These are phyloP conservation scores for Turnix velox DNA, from an alignment of 2,113 vertebrate genomes.

Conservation along the genomic window DNA sequence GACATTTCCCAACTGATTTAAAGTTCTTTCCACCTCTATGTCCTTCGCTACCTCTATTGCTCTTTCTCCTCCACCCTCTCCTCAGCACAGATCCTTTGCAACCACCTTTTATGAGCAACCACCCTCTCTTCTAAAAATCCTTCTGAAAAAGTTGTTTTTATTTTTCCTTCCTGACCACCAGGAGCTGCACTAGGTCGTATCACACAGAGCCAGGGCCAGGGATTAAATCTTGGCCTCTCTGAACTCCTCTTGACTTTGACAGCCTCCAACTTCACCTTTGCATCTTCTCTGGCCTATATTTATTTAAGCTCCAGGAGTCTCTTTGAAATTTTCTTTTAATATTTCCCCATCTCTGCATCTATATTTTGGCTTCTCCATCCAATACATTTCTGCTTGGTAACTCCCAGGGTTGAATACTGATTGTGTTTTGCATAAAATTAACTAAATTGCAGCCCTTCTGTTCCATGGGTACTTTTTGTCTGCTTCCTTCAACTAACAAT, in stretches of 20 bases:
- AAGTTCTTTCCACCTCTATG: not conserved
- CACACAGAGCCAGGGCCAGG: fast-evolving
- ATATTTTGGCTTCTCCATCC: constrained; percentile 34
- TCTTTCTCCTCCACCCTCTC: not conserved
- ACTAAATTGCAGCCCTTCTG: constrained; percentile 59
- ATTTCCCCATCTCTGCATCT: not conserved
- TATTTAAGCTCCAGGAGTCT: not conserved
- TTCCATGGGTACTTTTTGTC: constrained; percentile 52
- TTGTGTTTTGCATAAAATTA: constrained; percentile 60
- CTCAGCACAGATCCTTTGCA: not conserved
- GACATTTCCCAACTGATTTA: not conserved
- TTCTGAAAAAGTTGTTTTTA: not conserved
- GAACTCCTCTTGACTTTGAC: not conserved
- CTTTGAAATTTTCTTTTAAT: not conserved
- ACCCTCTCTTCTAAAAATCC: not conserved
- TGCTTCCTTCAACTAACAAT: constrained; percentile 53
- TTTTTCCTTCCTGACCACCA: not conserved
- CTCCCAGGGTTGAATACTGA: constrained; percentile 47
- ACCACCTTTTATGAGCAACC: not conserved
- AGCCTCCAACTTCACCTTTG: not conserved
- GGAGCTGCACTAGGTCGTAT: not conserved
- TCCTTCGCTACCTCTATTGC: not conserved
- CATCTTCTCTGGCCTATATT: not conserved
- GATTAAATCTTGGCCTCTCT: not conserved
- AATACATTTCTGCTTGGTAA: constrained; percentile 33